Evolutionary conservation across 37 sponge, comb jelly and placozoan species (phyloP).

Genomic region (Corticium candelabrum): DNA sequence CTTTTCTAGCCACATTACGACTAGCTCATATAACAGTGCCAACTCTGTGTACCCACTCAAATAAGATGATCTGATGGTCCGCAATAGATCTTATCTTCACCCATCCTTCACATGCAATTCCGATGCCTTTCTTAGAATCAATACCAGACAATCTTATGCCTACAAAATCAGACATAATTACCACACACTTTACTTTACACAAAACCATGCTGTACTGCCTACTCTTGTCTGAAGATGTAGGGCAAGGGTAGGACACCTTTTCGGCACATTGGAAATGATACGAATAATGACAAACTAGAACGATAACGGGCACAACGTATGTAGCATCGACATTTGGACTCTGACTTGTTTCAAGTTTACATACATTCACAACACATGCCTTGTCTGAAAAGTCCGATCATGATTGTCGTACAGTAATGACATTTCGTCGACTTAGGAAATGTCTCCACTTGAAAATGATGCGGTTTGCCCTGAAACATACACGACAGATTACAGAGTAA

Average conservation of each 20-base stretch:
- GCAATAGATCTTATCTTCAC: slow-evolving; percentile 41
- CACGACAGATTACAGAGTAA: too few relatives aligned
- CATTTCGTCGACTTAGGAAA: slow-evolving; percentile 89
- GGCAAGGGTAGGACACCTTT: slow-evolving; percentile 49
- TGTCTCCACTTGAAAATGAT: slow-evolving; percentile 29
- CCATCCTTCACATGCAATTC: slow-evolving; percentile 95
- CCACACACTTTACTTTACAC: not conserved
- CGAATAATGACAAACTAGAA: slow-evolving; percentile 70
- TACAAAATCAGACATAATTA: too few relatives aligned
- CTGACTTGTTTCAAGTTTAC: slow-evolving; percentile 3
- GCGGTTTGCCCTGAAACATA: not conserved
- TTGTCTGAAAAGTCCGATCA: slow-evolving; percentile 91
- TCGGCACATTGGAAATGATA: slow-evolving; percentile 83
- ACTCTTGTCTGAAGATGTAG: slow-evolving; percentile 68
- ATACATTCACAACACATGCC: slow-evolving; percentile 93
- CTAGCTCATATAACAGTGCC: too few relatives aligned
- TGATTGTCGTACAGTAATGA: slow-evolving; percentile 85
- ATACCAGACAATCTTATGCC: slow-evolving; percentile 1
- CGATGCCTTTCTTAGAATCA: slow-evolving; percentile 45
- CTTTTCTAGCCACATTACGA: too few relatives aligned
- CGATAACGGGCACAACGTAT: too few relatives aligned
- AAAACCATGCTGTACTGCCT: too few relatives aligned
- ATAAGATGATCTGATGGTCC: too few relatives aligned
- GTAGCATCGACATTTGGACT: too few relatives aligned
- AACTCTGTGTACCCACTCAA: too few relatives aligned